Evolutionary conservation across 2,888 invertebrate genomes (phyloP).

Genomic region (Fragum whitleyi): DNA sequence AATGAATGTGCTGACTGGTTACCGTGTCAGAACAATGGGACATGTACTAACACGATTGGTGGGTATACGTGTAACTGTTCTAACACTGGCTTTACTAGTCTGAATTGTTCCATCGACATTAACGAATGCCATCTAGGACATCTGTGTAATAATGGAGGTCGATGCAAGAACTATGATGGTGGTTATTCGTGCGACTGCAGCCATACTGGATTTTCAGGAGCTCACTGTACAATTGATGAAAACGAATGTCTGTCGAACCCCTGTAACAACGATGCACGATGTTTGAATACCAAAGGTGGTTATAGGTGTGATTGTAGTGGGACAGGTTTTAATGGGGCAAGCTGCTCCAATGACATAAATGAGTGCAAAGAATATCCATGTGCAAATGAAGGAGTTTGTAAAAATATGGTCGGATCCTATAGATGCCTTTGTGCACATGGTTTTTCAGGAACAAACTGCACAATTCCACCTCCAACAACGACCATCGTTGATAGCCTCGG

Average conservation of each 20-base stretch:
- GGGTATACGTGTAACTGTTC: slow-evolving; percentile 29
- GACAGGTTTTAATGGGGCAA: slow-evolving; percentile 29
- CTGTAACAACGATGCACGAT: not conserved
- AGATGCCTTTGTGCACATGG: slow-evolving; percentile 21
- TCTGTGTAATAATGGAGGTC: not conserved
- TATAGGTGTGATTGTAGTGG: not conserved
- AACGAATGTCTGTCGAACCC: not conserved
- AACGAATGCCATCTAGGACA: not conserved
- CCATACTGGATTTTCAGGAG: not conserved
- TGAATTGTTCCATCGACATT: not conserved
- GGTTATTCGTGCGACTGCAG: slow-evolving; percentile 12
- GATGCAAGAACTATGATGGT: not conserved
- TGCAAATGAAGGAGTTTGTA: slow-evolving; percentile 45
- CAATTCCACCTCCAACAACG: not conserved
- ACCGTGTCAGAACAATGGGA: slow-evolving; percentile 33
- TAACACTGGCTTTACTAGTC: not conserved
- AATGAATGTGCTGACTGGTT: not conserved
- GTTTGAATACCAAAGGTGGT: slow-evolving; percentile 7
- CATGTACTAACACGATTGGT: slow-evolving; percentile 28
- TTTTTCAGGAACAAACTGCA: not conserved
- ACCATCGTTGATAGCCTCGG: not conserved
- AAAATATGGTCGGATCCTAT: slow-evolving; percentile 40
- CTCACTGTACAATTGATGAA: slow-evolving; percentile 14
- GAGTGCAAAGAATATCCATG: slow-evolving; percentile 68
- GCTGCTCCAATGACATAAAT: slow-evolving; percentile 64